Evolutionary conservation across 2,797 vertebrate species (phyloP).

Genomic region (Hoplostethus mediterraneus): DNA sequence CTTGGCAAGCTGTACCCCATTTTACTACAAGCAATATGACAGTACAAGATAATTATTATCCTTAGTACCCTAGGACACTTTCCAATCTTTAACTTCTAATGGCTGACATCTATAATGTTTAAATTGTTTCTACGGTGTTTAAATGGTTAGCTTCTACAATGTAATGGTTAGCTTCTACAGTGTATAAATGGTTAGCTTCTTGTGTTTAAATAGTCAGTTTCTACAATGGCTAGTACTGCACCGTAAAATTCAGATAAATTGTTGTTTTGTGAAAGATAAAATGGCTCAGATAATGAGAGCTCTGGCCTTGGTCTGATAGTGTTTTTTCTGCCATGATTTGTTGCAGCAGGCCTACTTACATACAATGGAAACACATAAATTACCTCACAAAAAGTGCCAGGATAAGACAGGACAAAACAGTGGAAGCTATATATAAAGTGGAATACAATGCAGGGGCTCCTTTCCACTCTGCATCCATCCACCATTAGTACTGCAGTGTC

Average conservation of each 20-base stretch:
- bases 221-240: background rate
- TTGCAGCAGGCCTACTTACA: conserved; percentile 9
- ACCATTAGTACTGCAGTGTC: conserved; percentile 24
- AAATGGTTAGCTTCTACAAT: no score
- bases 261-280: conserved; percentile 48
- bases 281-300: conserved; percentile 35
- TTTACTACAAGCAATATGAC: conserved; percentile 3
- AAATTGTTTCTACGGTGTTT: no score
- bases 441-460: background rate
- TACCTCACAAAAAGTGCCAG: background rate
- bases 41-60: background rate
- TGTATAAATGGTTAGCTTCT: no score
- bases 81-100: background rate
- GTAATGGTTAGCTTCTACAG: no score
- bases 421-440: conserved; percentile 11
- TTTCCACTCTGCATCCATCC: background rate
- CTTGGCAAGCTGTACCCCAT: conserved; percentile 5
- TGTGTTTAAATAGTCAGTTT: no score
- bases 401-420: background rate
- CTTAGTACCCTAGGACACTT: background rate
- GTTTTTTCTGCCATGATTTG: conserved; percentile 37
- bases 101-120: no score
- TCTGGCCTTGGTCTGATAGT: conserved; percentile 45
- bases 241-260: conserved; percentile 48
- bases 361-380: conserved; percentile 16